Evolutionary conservation across 2,797 vertebrate species (phyloP).

Genomic region (Sebastes jordani): DNA sequence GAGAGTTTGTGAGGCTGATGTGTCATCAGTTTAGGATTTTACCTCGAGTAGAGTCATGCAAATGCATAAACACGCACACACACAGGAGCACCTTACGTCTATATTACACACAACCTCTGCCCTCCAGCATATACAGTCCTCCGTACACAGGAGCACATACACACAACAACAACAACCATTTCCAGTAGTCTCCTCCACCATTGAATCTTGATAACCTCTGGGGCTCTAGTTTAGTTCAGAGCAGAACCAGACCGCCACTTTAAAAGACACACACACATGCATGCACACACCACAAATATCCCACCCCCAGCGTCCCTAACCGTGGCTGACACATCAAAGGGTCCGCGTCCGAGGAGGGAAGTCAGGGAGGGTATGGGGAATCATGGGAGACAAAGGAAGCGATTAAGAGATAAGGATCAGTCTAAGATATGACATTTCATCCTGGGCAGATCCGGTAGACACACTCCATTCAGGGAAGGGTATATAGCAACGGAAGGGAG

Average conservation of each 20-base stretch:
- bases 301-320: constrained; percentile 81
- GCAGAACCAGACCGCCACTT: constrained; percentile 72
- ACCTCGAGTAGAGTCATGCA: constrained; percentile 14
- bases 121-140: constrained; percentile 17
- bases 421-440: constrained; percentile 98
- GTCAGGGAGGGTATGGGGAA: constrained; percentile 91
- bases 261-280: constrained; percentile 50
- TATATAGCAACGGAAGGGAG: constrained; percentile 79
- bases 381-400: constrained; percentile 95
- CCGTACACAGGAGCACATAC: background rate
- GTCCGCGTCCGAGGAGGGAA: constrained; percentile 85
- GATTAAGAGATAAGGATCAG: constrained; percentile 97
- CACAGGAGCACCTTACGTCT: constrained; percentile 11
- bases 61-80: constrained; percentile 4
- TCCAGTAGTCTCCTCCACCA: constrained; percentile 45
- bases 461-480: constrained; percentile 89
- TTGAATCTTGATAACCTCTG: constrained; percentile 70
- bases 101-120: constrained; percentile 20
- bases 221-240: constrained; percentile 71
- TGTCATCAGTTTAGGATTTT: constrained; percentile 40
- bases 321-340: constrained; percentile 93
- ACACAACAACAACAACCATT: constrained; percentile 28
- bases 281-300: constrained; percentile 67
- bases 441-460: constrained; percentile 91
- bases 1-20: constrained; percentile 50